Conservation (phyloP, 1,140 invertebrate species). For the Melanaphis sacchari region DNA sequence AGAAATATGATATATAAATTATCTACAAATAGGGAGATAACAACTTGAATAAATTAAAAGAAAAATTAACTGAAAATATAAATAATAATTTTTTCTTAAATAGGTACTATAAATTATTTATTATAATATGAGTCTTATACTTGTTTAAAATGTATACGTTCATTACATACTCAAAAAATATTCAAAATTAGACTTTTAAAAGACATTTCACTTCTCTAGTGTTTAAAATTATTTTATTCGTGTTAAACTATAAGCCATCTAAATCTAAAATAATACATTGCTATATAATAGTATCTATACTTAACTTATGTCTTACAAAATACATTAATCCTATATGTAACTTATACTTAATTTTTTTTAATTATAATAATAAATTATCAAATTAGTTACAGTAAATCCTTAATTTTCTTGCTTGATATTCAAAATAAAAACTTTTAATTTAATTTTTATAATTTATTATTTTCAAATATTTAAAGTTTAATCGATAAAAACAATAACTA, state of each 20-base stretch:
- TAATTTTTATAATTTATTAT: not conserved
- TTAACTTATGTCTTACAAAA: not conserved
- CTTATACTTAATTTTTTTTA: not conserved
- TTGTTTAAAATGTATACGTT: too few relatives aligned
- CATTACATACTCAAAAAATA: too few relatives aligned
- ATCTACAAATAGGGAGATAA: not conserved
- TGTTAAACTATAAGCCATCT: too few relatives aligned
- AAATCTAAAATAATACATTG: too few relatives aligned
- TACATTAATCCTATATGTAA: not conserved
- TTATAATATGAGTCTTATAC: too few relatives aligned
- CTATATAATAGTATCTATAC: too few relatives aligned
- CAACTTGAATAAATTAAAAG: not conserved
- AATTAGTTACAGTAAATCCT: not conserved
- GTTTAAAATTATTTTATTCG: too few relatives aligned
- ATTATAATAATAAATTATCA: not conserved
- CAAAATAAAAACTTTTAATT: not conserved
- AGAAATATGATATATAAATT: not conserved
- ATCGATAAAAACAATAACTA: not conserved
- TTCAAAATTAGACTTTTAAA: too few relatives aligned
- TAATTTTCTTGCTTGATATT: not conserved
- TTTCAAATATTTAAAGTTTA: not conserved
- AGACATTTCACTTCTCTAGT: too few relatives aligned
- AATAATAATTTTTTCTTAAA: too few relatives aligned
- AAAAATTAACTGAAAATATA: not conserved
- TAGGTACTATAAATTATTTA: too few relatives aligned